Conservation (phyloP, 2,888 invertebrate species). For the Sepioteuthis lessoniana region DNA sequence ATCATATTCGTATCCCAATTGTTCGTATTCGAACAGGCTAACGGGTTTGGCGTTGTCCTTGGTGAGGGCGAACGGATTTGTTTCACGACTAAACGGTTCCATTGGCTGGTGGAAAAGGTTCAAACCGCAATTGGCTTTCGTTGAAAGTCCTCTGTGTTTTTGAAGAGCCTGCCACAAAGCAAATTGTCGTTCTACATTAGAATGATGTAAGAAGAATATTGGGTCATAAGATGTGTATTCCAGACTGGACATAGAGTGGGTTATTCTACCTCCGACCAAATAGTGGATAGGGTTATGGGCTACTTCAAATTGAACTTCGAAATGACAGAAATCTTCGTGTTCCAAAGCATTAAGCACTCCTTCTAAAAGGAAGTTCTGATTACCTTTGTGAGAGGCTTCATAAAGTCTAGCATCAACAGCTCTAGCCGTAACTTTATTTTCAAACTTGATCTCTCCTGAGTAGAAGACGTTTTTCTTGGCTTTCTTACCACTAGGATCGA, state of each 20-base stretch:
- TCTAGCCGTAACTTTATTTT: conserved; percentile 41
- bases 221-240: conserved; percentile 58
- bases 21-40: conserved; percentile 51
- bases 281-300: conserved; percentile 51
- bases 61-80: conserved; percentile 54
- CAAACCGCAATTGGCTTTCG: conserved; percentile 51
- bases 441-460: conserved; percentile 45
- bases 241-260: conserved; percentile 54
- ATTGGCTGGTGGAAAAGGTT: conserved; percentile 50
- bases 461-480: conserved; percentile 50
- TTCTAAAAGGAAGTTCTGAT: conserved; percentile 47
- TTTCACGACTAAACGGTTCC: conserved; percentile 53
- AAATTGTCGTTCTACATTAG: conserved; percentile 56
- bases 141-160: conserved; percentile 50
- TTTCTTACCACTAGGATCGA: conserved; percentile 50
- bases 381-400: conserved; percentile 13
- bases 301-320: conserved; percentile 50
- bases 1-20: conserved; percentile 53
- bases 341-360: conserved; percentile 49
- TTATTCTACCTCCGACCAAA: conserved; percentile 51
- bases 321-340: conserved; percentile 49
- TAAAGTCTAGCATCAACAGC: conserved; percentile 44
- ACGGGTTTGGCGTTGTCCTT: conserved; percentile 49
- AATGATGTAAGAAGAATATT: conserved; percentile 57
- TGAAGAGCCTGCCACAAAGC: conserved; percentile 55